A percentile compares a stretch with the other conserved stretches of the same genome.
Conservation (phyloP, 1,140 invertebrate genomes). For the Metopolophium dirhodum region DNA sequence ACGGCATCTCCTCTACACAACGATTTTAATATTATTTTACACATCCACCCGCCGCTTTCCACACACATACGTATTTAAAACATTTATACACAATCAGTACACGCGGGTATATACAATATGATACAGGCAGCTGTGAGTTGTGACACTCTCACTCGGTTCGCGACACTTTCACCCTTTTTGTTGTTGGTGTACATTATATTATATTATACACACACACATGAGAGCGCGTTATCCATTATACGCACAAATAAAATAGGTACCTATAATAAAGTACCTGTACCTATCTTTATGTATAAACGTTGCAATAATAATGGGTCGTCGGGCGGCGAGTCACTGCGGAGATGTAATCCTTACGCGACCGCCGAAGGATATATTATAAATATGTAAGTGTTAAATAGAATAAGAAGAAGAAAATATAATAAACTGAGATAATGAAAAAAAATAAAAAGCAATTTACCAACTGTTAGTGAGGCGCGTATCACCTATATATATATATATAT, state of each 20-base stretch:
- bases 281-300: neutral
- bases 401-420: neutral
- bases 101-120: neutral
- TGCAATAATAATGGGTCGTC: constrained; percentile 1
- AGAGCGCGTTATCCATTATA: constrained; percentile 44
- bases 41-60: neutral
- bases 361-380: neutral
- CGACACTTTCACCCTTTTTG: constrained; percentile 56
- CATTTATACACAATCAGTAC: neutral
- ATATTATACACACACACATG: neutral
- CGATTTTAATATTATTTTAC: neutral
- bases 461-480: neutral
- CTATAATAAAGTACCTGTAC: neutral
- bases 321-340: neutral
- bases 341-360: constrained; percentile 11
- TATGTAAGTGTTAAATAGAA: neutral
- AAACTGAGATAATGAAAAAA: constrained; percentile 12
- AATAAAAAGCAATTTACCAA: constrained; percentile 53
- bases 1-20: neutral
- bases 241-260: neutral
- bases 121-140: neutral
- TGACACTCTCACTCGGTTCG: constrained; percentile 51
- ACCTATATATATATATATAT: neutral
- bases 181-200: neutral
- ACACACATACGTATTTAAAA: neutral